Evolutionary conservation across 2,797 vertebrate genomes (phyloP).

Genomic region (Spinibarbus caldwelli): DNA sequence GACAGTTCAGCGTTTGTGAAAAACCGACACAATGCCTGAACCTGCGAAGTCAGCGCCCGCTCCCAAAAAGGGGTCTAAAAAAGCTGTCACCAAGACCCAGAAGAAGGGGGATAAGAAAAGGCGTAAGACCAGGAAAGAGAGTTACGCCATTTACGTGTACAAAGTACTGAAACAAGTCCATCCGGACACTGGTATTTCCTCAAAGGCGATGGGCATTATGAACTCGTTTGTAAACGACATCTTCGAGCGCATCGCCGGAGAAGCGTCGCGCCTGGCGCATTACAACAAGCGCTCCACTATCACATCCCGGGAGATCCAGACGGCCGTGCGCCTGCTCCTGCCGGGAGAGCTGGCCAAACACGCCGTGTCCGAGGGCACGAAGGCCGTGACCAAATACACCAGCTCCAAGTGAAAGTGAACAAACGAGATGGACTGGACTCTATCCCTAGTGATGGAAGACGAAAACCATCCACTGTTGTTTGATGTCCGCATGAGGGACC

Average conservation of each 20-base stretch:
- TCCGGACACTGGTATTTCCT: constrained; percentile 82
- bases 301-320: constrained; percentile 88
- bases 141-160: constrained; percentile 73
- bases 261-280: constrained; percentile 86
- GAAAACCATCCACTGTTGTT: constrained; percentile 49
- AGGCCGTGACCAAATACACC: constrained; percentile 89
- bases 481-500: constrained; percentile 44
- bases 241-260: constrained; percentile 87
- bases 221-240: constrained; percentile 91
- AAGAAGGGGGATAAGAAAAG: constrained; percentile 82
- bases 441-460: constrained; percentile 18
- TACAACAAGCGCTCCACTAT: constrained; percentile 91
- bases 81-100: constrained; percentile 80
- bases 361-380: constrained; percentile 87
- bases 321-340: constrained; percentile 82
- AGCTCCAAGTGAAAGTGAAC: constrained; percentile 81
- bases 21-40: constrained; percentile 70
- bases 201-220: constrained; percentile 88
- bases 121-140: constrained; percentile 79
- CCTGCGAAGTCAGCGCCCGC: constrained; percentile 78
- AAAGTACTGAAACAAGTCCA: constrained; percentile 81
- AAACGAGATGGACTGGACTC: constrained; percentile 31
- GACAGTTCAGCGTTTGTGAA: constrained; percentile 6
- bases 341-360: constrained; percentile 87
- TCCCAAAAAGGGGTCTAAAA: constrained; percentile 81